These are phyloP conservation scores for Agrypnus murinus DNA, from an alignment of 2,888 invertebrate genomes.

Conservation along the genomic window DNA sequence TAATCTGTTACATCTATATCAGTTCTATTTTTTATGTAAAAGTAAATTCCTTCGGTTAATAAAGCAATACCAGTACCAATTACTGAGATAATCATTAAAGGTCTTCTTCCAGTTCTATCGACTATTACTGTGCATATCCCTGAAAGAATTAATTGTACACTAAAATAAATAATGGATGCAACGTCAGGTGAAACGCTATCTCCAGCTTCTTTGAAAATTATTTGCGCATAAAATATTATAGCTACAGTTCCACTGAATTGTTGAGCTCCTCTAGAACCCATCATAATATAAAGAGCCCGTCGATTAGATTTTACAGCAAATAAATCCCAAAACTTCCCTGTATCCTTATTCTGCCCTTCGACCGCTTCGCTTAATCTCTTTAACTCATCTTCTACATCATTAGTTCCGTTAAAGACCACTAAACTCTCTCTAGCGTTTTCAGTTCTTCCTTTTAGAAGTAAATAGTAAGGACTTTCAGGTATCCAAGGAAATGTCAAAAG, in stretches of 20 bases:
- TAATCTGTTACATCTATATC: no score
- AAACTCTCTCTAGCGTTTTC: conserved; percentile 73
- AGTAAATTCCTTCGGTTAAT: no score
- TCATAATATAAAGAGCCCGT: conserved; percentile 78
- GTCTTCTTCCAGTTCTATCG: conserved; percentile 79
- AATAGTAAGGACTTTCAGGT: no score
- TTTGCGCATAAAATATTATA: no score
- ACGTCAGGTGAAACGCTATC: no score
- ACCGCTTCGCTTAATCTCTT: conserved; percentile 57
- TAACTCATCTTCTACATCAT: conserved; percentile 74
- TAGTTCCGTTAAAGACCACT: no score
- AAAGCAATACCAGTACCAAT: no score
- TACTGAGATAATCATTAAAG: conserved; percentile 74
- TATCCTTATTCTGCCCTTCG: no score
- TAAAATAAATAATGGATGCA: no score
- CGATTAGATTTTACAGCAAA: conserved; percentile 74
- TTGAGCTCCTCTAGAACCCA: no score
- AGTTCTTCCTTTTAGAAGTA: no score
- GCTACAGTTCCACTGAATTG: conserved; percentile 77
- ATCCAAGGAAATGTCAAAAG: no score
- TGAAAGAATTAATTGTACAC: conserved; percentile 74
- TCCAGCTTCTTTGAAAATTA: conserved; percentile 75
- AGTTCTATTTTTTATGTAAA: conserved; percentile 68
- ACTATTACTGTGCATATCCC: conserved; percentile 74
- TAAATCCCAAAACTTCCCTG: conserved; percentile 73